phyloP scores from a whole-genome alignment of 2,113 vertebrate species.

The Butorides virescens region DNA sequence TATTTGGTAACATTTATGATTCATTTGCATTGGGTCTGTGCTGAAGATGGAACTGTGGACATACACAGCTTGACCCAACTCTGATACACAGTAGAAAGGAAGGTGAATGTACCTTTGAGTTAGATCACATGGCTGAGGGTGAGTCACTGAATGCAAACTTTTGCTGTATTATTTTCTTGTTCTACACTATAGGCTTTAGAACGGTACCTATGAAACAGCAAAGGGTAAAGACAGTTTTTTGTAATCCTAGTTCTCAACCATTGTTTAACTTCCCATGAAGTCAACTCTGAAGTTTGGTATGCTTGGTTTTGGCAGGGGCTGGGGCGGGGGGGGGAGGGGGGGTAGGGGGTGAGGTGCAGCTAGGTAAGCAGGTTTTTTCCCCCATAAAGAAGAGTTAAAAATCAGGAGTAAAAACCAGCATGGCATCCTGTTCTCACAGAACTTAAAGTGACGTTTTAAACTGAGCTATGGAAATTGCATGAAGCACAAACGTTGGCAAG shows the following conservation, averaged over 20 bases:
- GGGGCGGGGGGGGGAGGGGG: too few relatives aligned
- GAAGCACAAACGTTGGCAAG: background rate
- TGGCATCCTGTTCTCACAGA: background rate
- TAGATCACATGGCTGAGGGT: background rate
- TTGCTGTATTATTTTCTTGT: background rate
- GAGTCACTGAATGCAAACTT: background rate
- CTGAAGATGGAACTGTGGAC: background rate
- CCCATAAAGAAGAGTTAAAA: background rate
- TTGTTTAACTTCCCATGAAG: background rate
- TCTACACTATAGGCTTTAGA: background rate
- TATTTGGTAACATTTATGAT: background rate
- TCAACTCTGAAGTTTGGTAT: background rate
- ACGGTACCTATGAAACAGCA: background rate
- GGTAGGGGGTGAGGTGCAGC: background rate
- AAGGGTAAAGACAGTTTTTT: background rate
- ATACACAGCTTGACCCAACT: background rate
- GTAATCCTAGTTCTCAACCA: background rate
- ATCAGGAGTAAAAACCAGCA: background rate
- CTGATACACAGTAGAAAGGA: background rate
- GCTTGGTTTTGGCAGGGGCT: background rate
- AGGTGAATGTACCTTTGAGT: background rate
- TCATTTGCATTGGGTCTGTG: background rate
- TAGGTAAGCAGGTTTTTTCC: background rate
- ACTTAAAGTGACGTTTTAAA: background rate
- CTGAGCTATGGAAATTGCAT: background rate